A percentile compares a stretch with the other conserved stretches of the same genome.
Evolutionary conservation across 2,888 invertebrate genomes (phyloP).

Genomic region (Yponomeuta plumbellus): DNA sequence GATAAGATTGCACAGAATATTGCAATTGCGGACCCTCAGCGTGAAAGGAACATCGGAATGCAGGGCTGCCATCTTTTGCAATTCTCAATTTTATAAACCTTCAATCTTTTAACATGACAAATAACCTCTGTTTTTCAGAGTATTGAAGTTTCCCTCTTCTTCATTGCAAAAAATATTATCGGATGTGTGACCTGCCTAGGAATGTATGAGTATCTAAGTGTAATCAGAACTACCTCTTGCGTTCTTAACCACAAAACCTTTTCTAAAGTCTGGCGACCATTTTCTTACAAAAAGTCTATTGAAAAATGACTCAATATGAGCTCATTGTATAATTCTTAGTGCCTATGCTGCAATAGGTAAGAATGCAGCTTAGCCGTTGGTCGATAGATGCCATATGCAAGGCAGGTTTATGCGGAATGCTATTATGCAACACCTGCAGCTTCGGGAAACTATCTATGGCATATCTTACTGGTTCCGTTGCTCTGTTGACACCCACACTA

Average conservation of each 20-base stretch:
- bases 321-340: neutral
- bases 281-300: neutral
- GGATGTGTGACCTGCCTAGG: too few species aligned
- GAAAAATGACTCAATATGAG: neutral
- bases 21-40: slow-evolving; percentile 31
- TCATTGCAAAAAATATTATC: too few species aligned
- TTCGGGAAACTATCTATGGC: slow-evolving; percentile 26
- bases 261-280: neutral
- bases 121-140: neutral
- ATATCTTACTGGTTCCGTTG: slow-evolving; percentile 55
- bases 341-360: neutral
- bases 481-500: slow-evolving; percentile 39
- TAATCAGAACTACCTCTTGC: neutral
- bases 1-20: slow-evolving; percentile 42
- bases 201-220: neutral
- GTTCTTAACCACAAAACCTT: neutral
- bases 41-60: slow-evolving; percentile 61
- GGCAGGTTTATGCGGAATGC: slow-evolving; percentile 39
- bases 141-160: neutral
- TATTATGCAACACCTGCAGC: slow-evolving; percentile 56
- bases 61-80: slow-evolving; percentile 23
- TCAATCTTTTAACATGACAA: neutral
- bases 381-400: slow-evolving; percentile 40
- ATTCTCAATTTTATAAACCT: neutral
- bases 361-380: slow-evolving; percentile 36